Percentiles rank a stretch among this genome's conserved stretches.
Evolutionary conservation across 2,113 vertebrate species (phyloP).

Genomic region (Urocolius indicus): DNA sequence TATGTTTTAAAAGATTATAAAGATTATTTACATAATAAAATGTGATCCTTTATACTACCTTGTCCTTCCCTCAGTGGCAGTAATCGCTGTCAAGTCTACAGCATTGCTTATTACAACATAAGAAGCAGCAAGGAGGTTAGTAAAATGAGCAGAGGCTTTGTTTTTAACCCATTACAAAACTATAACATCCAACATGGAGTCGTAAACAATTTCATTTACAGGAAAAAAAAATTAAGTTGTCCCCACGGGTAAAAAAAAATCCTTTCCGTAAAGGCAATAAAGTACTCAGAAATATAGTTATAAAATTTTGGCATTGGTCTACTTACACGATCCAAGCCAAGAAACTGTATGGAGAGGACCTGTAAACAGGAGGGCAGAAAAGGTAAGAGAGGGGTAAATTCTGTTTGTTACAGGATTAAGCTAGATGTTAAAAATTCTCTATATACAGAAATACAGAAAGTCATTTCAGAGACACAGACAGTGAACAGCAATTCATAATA

Average conservation of each 20-base stretch:
- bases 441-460: not conserved
- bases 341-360: not conserved
- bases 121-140: not conserved
- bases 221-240: not conserved
- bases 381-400: not conserved
- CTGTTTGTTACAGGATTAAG: not conserved
- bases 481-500: slow-evolving; percentile 3
- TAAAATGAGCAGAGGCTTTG: not conserved
- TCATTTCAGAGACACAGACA: not conserved
- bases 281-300: not conserved
- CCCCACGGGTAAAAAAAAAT: not conserved
- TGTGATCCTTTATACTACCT: not conserved
- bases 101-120: not conserved
- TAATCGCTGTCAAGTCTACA: not conserved
- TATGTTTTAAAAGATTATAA: not conserved
- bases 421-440: not conserved
- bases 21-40: slow-evolving; percentile 25
- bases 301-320: not conserved
- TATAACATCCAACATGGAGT: not conserved
- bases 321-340: not conserved
- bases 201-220: slow-evolving; percentile 17
- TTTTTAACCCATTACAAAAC: slow-evolving; percentile 16
- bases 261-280: not conserved
- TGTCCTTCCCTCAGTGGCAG: slow-evolving; percentile 4
- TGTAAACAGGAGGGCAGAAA: not conserved